Percentiles rank a stretch among this genome's conserved stretches.
phyloP scores from a whole-genome alignment of 2,113 vertebrate species.

The Bungarus multicinctus region DNA sequence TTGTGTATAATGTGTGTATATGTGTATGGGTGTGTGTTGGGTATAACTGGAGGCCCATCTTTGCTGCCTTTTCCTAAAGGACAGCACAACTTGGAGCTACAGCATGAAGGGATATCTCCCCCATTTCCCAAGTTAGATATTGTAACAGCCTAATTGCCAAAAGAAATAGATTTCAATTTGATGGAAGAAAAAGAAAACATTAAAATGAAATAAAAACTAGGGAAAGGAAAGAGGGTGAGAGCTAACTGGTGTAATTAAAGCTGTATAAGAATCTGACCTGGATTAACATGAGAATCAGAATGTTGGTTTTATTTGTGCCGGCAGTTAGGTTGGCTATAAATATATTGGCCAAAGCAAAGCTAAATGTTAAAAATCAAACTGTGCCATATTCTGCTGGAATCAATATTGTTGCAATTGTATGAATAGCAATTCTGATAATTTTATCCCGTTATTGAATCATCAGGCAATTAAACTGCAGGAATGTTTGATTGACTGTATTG shows the following conservation, averaged over 20 bases:
- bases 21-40: too few species aligned
- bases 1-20: neutral
- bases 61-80: constrained; percentile 4
- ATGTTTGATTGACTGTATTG: neutral
- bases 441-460: constrained; percentile 1
- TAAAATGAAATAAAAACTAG: constrained; percentile 5
- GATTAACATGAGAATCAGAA: constrained; percentile 42
- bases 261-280: constrained; percentile 39
- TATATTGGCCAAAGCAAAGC: neutral
- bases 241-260: constrained; percentile 17
- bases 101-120: constrained; percentile 5
- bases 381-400: neutral
- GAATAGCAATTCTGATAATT: neutral
- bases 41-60: neutral
- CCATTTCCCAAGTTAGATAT: neutral
- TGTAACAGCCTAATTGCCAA: constrained; percentile 21
- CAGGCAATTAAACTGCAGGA: neutral
- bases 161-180: constrained; percentile 17
- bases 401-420: constrained; percentile 27
- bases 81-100: constrained; percentile 1
- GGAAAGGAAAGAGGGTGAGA: neutral
- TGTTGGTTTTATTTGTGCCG: constrained; percentile 10
- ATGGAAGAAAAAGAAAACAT: constrained; percentile 18
- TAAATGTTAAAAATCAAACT: neutral
- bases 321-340: constrained; percentile 4